Evolutionary conservation across 2,113 vertebrate genomes (phyloP).

Genomic region (Coregonus clupeaformis): DNA sequence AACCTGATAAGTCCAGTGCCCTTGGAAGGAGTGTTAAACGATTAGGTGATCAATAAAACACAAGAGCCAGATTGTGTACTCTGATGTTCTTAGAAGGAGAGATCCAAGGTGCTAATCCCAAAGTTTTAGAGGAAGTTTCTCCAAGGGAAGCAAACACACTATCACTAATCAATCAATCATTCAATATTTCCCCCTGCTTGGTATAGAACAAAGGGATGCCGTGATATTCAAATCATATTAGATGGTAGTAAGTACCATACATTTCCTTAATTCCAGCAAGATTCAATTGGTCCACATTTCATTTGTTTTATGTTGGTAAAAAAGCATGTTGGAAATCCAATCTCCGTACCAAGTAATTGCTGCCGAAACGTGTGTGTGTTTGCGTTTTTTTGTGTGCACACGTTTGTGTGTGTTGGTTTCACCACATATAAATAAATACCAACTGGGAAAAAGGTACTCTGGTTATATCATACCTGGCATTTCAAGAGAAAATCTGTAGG

Average conservation of each 20-base stretch:
- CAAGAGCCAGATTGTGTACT: too few species aligned
- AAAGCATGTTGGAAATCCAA: slow-evolving; percentile 6
- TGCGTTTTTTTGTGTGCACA: neutral
- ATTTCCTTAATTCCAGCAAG: neutral
- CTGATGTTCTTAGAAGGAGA: slow-evolving; percentile 4
- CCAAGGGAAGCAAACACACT: neutral
- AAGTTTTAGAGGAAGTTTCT: neutral
- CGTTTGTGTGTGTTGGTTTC: neutral
- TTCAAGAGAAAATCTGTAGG: slow-evolving; percentile 18
- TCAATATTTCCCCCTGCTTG: neutral
- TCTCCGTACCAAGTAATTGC: slow-evolving; percentile 11
- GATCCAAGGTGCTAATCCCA: slow-evolving; percentile 11
- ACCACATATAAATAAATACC: neutral
- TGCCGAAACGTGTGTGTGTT: neutral
- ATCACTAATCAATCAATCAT: neutral
- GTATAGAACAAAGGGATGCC: neutral
- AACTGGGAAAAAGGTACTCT: slow-evolving; percentile 20
- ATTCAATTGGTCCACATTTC: neutral
- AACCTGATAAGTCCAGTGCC: too few species aligned
- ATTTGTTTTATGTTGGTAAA: slow-evolving; percentile 13
- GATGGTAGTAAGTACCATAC: neutral
- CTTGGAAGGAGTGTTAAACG: too few species aligned
- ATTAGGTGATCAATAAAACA: too few species aligned
- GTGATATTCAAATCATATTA: neutral
- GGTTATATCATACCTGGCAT: slow-evolving; percentile 25